Evolutionary conservation across 2,888 invertebrate species (phyloP), one percentile per base, ranked within the genome.

Genomic region (Tortrix viridana): DNA sequence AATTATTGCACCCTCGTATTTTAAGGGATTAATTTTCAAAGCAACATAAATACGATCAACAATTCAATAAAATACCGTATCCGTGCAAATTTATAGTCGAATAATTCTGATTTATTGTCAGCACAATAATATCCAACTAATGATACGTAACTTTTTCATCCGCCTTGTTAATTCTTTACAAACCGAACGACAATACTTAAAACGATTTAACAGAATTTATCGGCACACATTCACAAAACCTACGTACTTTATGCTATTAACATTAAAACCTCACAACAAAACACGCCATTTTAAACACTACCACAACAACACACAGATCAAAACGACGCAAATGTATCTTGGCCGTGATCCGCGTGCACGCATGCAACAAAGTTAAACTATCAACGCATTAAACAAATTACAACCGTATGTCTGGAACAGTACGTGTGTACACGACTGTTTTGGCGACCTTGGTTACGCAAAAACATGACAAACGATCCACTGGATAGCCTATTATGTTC

Each of bases 401-500:
- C 4, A 32, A 56, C 66, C 66, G 69, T 79, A 71, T n/a, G 0
- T 0, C 0, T 0, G 18, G 46, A 1, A 14, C 6, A 52, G 71
- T 67, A 73, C 62, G 60, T 54, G 4, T 37, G n/a, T 3, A 4
- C 5, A 14, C 3, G 3, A 72, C 6, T 71, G 64, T 19, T 44
- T 41, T 60, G 66, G 49, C 41, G 48, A 65, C 50, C n/a, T 47
- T 70, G 66, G 74, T 59, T 48, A 41, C 70, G 74, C 71, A 82
- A 84, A 85, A 86, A 84, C 84, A 82, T 88, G 89, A 88, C 84
- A 84, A 85, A 89, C 82, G 86, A 81, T 76, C 75, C 71, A 76
- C 79, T 79, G 80, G 84, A 81, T 81, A 82, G 85, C 84, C 89
- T 88, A 88, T 89, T 89, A 86, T 88, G 77, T 81, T 82, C 81